Percentiles rank a stretch among this genome's conserved stretches.
Conservation (phyloP, 2,113 vertebrate species). For the Callospermophilus lateralis region DNA sequence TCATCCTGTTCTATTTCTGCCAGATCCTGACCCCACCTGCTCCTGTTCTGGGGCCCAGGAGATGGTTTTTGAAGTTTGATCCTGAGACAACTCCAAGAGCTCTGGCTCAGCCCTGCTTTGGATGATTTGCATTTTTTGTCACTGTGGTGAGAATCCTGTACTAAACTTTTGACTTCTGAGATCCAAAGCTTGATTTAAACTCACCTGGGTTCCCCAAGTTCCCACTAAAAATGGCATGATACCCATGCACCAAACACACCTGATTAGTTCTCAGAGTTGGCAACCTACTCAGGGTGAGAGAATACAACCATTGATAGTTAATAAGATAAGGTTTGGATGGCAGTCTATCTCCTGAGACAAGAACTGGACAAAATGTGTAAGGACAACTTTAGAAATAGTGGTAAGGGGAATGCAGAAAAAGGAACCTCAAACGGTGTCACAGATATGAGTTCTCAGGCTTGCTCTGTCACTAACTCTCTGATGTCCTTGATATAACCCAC, state of each 20-base stretch:
- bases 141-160: background rate
- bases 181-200: background rate
- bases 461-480: background rate
- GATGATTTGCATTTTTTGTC: background rate
- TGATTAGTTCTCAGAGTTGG: background rate
- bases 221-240: background rate
- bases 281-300: background rate
- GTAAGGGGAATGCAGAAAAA: background rate
- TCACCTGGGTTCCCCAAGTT: background rate
- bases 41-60: background rate
- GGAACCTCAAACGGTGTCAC: background rate
- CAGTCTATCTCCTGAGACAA: background rate
- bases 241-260: background rate
- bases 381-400: background rate
- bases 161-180: background rate
- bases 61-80: background rate
- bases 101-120: background rate
- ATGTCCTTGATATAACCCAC: background rate
- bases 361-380: background rate
- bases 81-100: background rate
- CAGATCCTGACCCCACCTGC: background rate
- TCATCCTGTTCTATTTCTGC: background rate
- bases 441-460: background rate
- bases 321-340: background rate
- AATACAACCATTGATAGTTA: background rate